These are phyloP conservation scores for Poecilia gillii DNA, from an alignment of 2,797 vertebrate species.

Conservation along the genomic window DNA sequence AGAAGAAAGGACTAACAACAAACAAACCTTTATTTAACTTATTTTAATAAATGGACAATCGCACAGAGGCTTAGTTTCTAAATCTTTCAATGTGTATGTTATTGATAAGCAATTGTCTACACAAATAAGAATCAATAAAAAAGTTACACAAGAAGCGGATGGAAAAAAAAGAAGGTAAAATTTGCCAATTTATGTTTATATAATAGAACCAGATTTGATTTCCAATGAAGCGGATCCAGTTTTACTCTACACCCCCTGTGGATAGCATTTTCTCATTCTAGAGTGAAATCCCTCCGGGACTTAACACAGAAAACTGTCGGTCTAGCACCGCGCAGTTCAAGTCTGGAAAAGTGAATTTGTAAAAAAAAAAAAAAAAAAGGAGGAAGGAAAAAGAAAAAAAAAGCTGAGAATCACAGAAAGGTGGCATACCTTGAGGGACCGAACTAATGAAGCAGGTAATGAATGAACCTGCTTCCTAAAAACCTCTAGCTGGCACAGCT, in stretches of 20 bases:
- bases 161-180: not conserved
- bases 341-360: constrained; percentile 34
- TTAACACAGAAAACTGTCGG: constrained; percentile 47
- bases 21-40: not conserved
- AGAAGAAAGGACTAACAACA: not conserved
- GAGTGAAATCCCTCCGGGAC: constrained; percentile 33
- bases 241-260: constrained; percentile 23
- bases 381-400: not conserved
- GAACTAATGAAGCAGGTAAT: constrained; percentile 78
- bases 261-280: constrained; percentile 32
- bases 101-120: not conserved
- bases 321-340: constrained; percentile 47
- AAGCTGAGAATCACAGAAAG: constrained; percentile 37
- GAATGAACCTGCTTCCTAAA: constrained; percentile 70
- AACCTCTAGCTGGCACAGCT: constrained; percentile 70
- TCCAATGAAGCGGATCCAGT: constrained; percentile 31
- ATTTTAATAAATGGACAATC: not conserved
- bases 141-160: not conserved
- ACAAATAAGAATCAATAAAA: not conserved
- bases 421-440: constrained; percentile 66
- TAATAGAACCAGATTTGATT: constrained; percentile 16
- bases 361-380: constrained; percentile 13
- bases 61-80: not conserved
- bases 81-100: not conserved
- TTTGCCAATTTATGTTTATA: constrained; percentile 21